phyloP scores from a whole-genome alignment of 2,113 vertebrate species.

The Megaptera novaeangliae region DNA sequence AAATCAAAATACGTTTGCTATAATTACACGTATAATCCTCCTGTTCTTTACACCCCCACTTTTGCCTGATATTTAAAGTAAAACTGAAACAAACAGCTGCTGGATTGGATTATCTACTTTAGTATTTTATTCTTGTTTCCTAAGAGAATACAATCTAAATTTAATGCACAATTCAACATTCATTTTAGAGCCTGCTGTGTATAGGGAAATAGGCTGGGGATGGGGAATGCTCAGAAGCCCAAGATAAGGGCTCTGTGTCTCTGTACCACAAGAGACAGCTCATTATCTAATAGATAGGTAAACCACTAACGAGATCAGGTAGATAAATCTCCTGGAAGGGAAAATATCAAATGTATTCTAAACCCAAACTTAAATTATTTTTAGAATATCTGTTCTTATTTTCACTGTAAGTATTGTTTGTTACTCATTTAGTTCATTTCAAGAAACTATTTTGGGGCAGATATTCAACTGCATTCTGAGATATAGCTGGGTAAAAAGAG shows the following conservation, averaged over 20 bases:
- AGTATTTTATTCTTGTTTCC: constrained; percentile 39
- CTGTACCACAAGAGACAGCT: background rate
- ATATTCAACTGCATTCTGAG: background rate
- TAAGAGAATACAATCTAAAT: constrained; percentile 34
- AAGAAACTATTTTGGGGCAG: background rate
- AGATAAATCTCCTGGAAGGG: background rate
- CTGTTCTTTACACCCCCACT: constrained; percentile 37
- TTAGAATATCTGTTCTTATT: background rate
- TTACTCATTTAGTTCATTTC: constrained; percentile 26
- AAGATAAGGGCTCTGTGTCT: background rate
- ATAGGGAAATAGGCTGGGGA: background rate
- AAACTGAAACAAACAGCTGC: constrained; percentile 56
- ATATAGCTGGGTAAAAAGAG: background rate
- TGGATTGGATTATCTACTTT: constrained; percentile 44
- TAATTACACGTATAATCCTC: constrained; percentile 59
- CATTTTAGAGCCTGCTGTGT: constrained; percentile 19
- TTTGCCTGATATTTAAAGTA: constrained; percentile 64
- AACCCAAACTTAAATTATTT: constrained; percentile 17
- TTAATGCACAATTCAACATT: constrained; percentile 28
- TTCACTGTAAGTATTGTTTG: background rate
- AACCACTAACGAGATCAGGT: background rate
- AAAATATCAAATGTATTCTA: background rate
- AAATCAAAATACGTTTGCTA: constrained; percentile 52
- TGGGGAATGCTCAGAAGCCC: background rate
- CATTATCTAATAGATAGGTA: background rate